Conservation (phyloP, 2,113 vertebrate genomes). For the Nesospiza acunhae region DNA sequence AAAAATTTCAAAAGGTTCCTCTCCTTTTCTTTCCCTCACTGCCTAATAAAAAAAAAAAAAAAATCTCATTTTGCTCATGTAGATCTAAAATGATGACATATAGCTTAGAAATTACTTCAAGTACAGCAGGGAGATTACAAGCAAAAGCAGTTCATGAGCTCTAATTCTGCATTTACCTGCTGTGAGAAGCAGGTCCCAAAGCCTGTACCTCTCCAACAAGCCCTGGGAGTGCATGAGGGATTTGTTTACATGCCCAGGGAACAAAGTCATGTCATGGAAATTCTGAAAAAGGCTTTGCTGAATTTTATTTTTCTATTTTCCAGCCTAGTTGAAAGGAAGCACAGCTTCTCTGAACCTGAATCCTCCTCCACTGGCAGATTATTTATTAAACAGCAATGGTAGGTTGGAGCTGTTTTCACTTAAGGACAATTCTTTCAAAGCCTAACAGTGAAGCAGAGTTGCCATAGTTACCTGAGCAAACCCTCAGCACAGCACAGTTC, state of each 20-base stretch:
- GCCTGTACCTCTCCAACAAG: accelerated
- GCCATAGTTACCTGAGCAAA: slow-evolving; percentile 75
- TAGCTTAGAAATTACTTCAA: background rate
- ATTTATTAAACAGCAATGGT: slow-evolving; percentile 67
- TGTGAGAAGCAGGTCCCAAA: background rate
- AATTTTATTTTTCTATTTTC: slow-evolving; percentile 31
- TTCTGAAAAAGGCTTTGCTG: background rate
- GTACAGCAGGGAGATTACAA: background rate
- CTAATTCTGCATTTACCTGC: background rate
- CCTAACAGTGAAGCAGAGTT: slow-evolving; percentile 66
- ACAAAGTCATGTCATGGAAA: slow-evolving; percentile 25
- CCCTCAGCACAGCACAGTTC: slow-evolving; percentile 60
- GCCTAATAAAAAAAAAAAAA: slow-evolving; percentile 1
- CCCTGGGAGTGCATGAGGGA: accelerated
- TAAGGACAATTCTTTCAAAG: slow-evolving; percentile 67
- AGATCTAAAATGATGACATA: background rate
- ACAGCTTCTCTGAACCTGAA: slow-evolving; percentile 39
- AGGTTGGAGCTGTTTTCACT: slow-evolving; percentile 73
- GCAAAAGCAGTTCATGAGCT: background rate
- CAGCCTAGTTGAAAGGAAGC: slow-evolving; percentile 45
- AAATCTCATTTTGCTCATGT: background rate
- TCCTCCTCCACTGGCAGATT: slow-evolving; percentile 45
- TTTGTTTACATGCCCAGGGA: slow-evolving; percentile 2
- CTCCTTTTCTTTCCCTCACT: background rate
- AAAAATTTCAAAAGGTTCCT: background rate